Conservation (phyloP, 2,888 invertebrate genomes). For the Sussaba pulchella region DNA sequence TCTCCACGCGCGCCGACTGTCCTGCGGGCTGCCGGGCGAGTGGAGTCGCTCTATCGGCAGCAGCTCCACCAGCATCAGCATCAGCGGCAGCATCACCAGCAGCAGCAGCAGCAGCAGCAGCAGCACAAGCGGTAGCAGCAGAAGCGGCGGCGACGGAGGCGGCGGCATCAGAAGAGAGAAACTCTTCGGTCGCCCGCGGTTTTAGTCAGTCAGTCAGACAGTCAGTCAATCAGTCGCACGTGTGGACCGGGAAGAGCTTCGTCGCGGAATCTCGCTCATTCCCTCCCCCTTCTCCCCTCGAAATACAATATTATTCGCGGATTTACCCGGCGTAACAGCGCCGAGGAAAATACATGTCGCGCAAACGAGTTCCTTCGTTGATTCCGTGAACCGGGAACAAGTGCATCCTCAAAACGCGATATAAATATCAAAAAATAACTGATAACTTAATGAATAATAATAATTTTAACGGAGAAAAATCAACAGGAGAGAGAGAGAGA, state of each 20-base stretch:
- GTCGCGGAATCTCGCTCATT: constrained; percentile 59
- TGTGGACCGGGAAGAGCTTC: constrained; percentile 67
- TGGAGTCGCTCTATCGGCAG: constrained; percentile 65
- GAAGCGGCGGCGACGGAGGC: too few species aligned
- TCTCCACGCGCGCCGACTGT: constrained; percentile 71
- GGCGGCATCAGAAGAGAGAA: constrained; percentile 75
- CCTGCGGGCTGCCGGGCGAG: constrained; percentile 73
- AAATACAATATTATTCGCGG: constrained; percentile 1
- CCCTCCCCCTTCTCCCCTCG: constrained; percentile 15
- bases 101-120: constrained; percentile 49
- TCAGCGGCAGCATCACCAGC: constrained; percentile 33
- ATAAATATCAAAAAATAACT: not conserved
- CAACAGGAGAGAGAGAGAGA: not conserved
- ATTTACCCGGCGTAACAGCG: not conserved
- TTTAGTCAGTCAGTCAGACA: constrained; percentile 76
- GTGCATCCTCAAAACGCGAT: constrained; percentile 3
- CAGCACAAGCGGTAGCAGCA: constrained; percentile 46
- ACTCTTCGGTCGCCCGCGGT: constrained; percentile 73
- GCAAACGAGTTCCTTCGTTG: constrained; percentile 25
- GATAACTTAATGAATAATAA: not conserved
- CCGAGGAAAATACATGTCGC: not conserved
- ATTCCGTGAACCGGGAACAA: constrained; percentile 25
- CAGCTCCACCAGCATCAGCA: constrained; percentile 20
- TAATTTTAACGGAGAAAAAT: not conserved
- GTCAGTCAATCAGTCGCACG: constrained; percentile 73